Evolutionary conservation across 2,113 vertebrate species (phyloP).

Genomic region (Ailurus styani): DNA sequence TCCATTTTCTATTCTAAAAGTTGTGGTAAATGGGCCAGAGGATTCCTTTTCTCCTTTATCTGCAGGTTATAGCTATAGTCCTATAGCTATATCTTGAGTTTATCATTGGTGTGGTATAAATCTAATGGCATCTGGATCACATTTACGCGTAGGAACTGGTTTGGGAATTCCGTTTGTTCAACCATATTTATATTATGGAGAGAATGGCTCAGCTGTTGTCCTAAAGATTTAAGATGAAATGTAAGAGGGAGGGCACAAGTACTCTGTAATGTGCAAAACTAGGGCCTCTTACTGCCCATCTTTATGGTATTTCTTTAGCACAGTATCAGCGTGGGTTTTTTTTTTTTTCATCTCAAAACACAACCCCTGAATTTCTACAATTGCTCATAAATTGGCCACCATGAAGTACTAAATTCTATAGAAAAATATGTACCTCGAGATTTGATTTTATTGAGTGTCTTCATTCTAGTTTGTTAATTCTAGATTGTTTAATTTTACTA

Average conservation of each 20-base stretch:
- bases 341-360: not conserved
- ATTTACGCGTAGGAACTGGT: not conserved
- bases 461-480: not conserved
- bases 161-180: not conserved
- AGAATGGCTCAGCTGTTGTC: not conserved
- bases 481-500: not conserved
- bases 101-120: not conserved
- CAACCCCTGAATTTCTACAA: not conserved
- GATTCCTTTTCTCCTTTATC: not conserved
- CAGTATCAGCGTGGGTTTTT: too few relatives aligned
- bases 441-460: not conserved
- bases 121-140: not conserved
- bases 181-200: not conserved
- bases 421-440: not conserved
- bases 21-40: rapidly evolving
- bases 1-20: too few relatives aligned
- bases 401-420: not conserved
- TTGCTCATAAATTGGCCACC: not conserved
- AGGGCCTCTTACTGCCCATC: not conserved
- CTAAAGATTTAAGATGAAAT: not conserved
- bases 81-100: not conserved
- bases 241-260: not conserved
- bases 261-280: not conserved
- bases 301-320: not conserved
- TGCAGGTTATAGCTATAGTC: not conserved